phyloP scores from a whole-genome alignment of 2,888 invertebrate species.

The Watsonalla binaria region DNA sequence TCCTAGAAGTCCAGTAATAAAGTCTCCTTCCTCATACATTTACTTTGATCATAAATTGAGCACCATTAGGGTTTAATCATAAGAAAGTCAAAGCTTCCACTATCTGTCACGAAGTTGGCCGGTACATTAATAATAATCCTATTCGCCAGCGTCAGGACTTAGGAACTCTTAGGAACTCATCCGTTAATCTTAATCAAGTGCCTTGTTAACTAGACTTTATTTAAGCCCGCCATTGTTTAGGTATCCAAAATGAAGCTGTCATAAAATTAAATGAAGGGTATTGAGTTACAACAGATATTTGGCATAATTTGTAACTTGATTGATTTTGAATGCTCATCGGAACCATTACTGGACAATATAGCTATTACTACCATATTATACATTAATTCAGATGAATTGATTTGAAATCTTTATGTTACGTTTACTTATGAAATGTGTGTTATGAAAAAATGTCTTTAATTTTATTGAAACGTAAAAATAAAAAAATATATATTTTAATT shows the following conservation, averaged over 20 bases:
- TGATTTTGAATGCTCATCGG: too few relatives aligned
- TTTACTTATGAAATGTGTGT: too few relatives aligned
- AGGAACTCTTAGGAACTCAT: constrained; percentile 34
- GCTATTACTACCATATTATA: too few relatives aligned
- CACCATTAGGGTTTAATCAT: not conserved
- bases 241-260: constrained; percentile 9
- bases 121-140: constrained; percentile 43
- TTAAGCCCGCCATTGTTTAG: constrained; percentile 18
- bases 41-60: not conserved
- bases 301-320: too few relatives aligned
- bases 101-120: constrained; percentile 27
- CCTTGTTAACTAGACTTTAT: constrained; percentile 38
- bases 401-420: too few relatives aligned
- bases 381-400: too few relatives aligned
- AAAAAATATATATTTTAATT: too few relatives aligned
- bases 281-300: too few relatives aligned
- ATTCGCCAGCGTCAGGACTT: constrained; percentile 23
- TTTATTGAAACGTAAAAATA: too few relatives aligned
- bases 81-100: not conserved
- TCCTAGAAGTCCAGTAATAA: too few relatives aligned
- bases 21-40: not conserved
- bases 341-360: too few relatives aligned
- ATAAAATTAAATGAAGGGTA: not conserved
- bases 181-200: constrained; percentile 49
- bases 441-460: too few relatives aligned